A percentile compares a stretch with the other conserved stretches of the same genome.
Conservation (phyloP, 2,888 invertebrate genomes). For the Xestobium rufovillosum region DNA sequence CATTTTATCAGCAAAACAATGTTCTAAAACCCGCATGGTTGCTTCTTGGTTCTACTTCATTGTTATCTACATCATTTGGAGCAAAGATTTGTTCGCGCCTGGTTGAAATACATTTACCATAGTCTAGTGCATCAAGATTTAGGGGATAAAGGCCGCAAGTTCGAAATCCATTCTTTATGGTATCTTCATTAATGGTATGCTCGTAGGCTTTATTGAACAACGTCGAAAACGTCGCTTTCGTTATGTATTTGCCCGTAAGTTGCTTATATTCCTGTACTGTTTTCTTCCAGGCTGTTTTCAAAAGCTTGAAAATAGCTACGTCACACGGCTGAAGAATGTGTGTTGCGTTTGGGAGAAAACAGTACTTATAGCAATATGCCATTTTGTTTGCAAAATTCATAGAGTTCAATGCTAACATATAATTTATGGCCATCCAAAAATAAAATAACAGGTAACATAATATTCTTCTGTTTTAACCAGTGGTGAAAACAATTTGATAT, state of each 20-base stretch:
- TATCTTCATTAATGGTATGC: background rate
- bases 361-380: too few species aligned
- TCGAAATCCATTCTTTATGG: slow-evolving; percentile 4
- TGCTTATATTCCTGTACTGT: slow-evolving; percentile 15
- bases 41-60: slow-evolving; percentile 5
- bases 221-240: slow-evolving; percentile 7
- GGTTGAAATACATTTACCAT: too few species aligned
- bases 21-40: slow-evolving; percentile 5
- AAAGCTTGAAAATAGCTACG: slow-evolving; percentile 22
- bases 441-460: slow-evolving; percentile 12
- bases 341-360: slow-evolving; percentile 23
- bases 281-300: slow-evolving; percentile 23
- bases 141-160: slow-evolving; percentile 7
- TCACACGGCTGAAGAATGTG: slow-evolving; percentile 27
- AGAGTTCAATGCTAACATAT: too few species aligned
- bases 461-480: slow-evolving; percentile 15
- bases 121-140: too few species aligned
- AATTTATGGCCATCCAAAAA: too few species aligned
- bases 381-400: too few species aligned
- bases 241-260: slow-evolving; percentile 5
- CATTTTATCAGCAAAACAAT: slow-evolving; percentile 15
- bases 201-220: slow-evolving; percentile 8
- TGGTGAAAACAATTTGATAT: slow-evolving; percentile 12
- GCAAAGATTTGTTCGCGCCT: too few species aligned
- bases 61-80: too few species aligned